Percentiles rank a stretch among this genome's conserved stretches.
phyloP scores from a whole-genome alignment of 2,888 invertebrate genomes.

The Anarsia innoxiella region DNA sequence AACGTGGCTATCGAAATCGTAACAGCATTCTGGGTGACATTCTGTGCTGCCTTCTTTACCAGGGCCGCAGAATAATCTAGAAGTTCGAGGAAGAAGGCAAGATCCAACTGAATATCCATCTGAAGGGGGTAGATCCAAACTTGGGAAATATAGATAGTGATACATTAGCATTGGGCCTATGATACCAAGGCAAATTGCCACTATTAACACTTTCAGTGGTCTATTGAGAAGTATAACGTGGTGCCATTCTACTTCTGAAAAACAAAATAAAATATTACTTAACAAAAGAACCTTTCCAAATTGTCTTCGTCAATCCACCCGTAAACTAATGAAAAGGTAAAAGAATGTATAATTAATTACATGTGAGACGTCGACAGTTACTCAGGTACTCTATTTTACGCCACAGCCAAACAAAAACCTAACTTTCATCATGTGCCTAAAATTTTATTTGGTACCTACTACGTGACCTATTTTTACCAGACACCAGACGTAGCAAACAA shows the following conservation, averaged over 20 bases:
- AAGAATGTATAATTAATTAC: no score
- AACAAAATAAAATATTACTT: no score
- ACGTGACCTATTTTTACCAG: no score
- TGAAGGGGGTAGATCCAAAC: constrained; percentile 34
- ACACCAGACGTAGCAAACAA: no score
- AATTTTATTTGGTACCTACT: no score
- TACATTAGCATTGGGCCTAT: constrained; percentile 49
- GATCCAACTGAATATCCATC: constrained; percentile 60
- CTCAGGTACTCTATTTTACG: no score
- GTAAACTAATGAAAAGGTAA: no score
- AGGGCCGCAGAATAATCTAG: constrained; percentile 52
- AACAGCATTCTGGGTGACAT: constrained; percentile 70
- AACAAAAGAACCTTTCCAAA: no score
- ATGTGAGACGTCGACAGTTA: no score
- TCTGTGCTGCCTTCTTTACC: constrained; percentile 35
- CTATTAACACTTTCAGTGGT: constrained; percentile 40
- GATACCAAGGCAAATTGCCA: constrained; percentile 31
- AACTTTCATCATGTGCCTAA: no score
- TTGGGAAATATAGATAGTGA: constrained; percentile 37
- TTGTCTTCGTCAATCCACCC: no score
- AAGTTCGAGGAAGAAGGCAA: constrained; percentile 40
- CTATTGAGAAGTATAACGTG: constrained; percentile 51
- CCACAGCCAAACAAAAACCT: no score
- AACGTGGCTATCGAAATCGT: constrained; percentile 43
- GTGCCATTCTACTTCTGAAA: constrained; percentile 35